A percentile compares a stretch with the other conserved stretches of the same genome.
Evolutionary conservation across 2,797 vertebrate genomes (phyloP).

Genomic region (Margarornis squamiger): DNA sequence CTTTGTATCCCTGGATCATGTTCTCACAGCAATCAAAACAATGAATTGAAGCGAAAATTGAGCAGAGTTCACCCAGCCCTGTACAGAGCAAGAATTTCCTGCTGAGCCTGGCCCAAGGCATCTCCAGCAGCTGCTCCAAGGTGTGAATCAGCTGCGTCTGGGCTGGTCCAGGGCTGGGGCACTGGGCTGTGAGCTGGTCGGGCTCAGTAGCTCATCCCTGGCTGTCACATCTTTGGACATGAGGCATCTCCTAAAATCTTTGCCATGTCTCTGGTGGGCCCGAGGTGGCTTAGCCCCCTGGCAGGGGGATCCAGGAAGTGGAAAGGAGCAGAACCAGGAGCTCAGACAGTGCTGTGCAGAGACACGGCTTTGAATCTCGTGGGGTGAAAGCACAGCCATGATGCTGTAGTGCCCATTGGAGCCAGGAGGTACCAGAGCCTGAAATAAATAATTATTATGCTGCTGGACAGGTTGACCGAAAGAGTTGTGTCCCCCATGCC

Average conservation of each 20-base stretch:
- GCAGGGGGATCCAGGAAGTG: rapidly evolving
- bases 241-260: neutral
- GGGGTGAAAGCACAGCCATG: rapidly evolving
- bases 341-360: rapidly evolving
- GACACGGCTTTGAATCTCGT: neutral
- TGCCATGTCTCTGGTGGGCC: rapidly evolving
- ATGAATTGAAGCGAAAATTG: neutral
- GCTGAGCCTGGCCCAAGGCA: neutral
- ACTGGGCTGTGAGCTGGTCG: rapidly evolving
- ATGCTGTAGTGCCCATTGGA: neutral
- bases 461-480: neutral
- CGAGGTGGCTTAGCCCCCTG: rapidly evolving
- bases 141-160: neutral
- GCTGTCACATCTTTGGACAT: rapidly evolving
- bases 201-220: neutral
- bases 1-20: neutral
- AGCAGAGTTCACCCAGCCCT: neutral
- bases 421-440: neutral
- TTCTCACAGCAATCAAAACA: neutral
- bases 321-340: neutral
- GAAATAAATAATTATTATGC: neutral
- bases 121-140: neutral
- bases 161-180: neutral
- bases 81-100: conserved; percentile 18
- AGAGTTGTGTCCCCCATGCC: neutral